These are phyloP conservation scores for Desmodus rotundus DNA, from an alignment of 2,113 vertebrate genomes.

Conservation along the genomic window DNA sequence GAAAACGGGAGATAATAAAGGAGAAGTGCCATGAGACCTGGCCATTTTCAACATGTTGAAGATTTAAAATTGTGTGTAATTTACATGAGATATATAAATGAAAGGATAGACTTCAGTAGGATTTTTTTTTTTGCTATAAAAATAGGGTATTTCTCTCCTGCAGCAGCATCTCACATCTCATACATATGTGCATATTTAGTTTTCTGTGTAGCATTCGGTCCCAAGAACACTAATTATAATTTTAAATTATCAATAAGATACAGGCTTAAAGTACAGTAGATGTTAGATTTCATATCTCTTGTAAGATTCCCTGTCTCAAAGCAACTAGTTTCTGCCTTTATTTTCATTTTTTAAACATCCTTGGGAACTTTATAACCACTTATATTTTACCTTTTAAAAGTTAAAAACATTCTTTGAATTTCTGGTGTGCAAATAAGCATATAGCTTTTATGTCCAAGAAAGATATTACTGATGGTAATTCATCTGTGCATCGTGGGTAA, in stretches of 20 bases:
- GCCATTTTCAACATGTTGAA: constrained; percentile 62
- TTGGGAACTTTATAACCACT: constrained; percentile 41
- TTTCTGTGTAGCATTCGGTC: constrained; percentile 66
- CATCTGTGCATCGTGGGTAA: neutral
- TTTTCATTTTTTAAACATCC: constrained; percentile 52
- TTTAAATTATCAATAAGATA: constrained; percentile 77
- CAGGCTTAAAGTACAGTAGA: constrained; percentile 67
- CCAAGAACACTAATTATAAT: constrained; percentile 76
- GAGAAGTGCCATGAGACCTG: constrained; percentile 53
- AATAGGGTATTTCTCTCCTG: constrained; percentile 74
- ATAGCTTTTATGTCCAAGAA: neutral
- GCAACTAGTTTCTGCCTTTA: constrained; percentile 56
- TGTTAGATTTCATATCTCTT: constrained; percentile 62
- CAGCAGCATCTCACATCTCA: constrained; percentile 73
- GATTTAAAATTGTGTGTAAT: constrained; percentile 70
- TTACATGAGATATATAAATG: constrained; percentile 76
- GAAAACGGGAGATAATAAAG: constrained; percentile 37
- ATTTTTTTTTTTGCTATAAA: constrained; percentile 70
- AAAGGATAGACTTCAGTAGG: constrained; percentile 70
- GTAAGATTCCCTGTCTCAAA: constrained; percentile 61
- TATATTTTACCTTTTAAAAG: constrained; percentile 45
- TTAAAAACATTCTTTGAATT: constrained; percentile 23
- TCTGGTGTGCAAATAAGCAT: neutral
- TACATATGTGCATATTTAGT: constrained; percentile 76
- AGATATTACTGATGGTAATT: neutral